Conservation (phyloP, 2,888 invertebrate species). For the Silvanus unidentatus region DNA sequence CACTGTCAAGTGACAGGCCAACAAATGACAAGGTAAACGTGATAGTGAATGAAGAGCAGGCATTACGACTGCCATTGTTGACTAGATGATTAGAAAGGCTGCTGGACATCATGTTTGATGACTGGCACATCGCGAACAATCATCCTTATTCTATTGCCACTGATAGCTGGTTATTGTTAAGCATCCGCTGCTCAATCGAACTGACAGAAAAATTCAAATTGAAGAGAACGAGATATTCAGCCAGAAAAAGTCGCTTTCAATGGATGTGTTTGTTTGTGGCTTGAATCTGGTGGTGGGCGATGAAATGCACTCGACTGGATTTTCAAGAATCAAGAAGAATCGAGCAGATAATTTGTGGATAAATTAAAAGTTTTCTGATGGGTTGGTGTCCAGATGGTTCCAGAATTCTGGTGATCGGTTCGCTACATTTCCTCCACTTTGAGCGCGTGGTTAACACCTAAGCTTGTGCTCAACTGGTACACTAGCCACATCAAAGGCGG, state of each 20-base stretch:
- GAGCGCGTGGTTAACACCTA: constrained; percentile 42
- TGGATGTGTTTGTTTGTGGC: background rate
- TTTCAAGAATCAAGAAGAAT: too few species aligned
- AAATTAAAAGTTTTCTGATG: constrained; percentile 6
- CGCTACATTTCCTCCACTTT: constrained; percentile 44
- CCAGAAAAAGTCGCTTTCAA: background rate
- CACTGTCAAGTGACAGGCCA: constrained; percentile 3
- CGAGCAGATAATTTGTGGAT: background rate
- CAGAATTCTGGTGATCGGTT: constrained; percentile 23
- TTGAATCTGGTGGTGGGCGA: too few species aligned
- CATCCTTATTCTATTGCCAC: constrained; percentile 25
- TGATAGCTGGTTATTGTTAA: constrained; percentile 24
- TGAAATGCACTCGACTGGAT: too few species aligned
- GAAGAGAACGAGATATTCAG: background rate
- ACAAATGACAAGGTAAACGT: constrained; percentile 33
- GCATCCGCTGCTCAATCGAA: constrained; percentile 1
- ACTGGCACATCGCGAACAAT: constrained; percentile 26
- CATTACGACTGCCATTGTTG: constrained; percentile 28
- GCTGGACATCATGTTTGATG: constrained; percentile 20
- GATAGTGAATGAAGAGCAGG: constrained; percentile 33
- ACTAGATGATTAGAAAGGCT: constrained; percentile 21
- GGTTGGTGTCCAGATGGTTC: constrained; percentile 21
- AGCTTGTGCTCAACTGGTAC: constrained; percentile 42
- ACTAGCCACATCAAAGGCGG: constrained; percentile 42
- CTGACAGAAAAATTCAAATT: background rate